phyloP scores from a whole-genome alignment of 2,888 invertebrate genomes.

The Leuctra nigra region DNA sequence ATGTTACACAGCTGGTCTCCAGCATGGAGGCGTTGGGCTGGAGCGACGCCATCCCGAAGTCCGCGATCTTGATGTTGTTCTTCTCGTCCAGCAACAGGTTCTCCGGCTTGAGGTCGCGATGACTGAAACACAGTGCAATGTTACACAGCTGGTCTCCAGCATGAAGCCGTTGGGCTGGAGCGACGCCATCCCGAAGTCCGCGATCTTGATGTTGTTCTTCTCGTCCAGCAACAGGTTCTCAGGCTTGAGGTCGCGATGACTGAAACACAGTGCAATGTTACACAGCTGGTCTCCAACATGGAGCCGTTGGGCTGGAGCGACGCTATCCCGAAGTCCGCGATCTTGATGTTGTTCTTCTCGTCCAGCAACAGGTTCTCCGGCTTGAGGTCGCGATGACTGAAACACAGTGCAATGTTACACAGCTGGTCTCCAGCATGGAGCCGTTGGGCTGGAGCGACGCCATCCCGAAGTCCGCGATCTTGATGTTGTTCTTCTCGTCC shows the following conservation, averaged over 20 bases:
- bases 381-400: conserved; percentile 97
- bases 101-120: conserved; percentile 89
- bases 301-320: conserved; percentile 97
- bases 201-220: conserved; percentile 98
- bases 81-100: conserved; percentile 61
- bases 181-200: conserved; percentile 99
- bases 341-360: conserved; percentile 97
- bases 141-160: conserved; percentile 98
- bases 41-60: conserved; percentile 99
- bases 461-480: conserved; percentile 99
- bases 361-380: conserved; percentile 52
- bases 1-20: conserved; percentile 98
- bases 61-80: conserved; percentile 98
- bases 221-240: conserved; percentile 52
- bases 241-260: conserved; percentile 96
- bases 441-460: conserved; percentile 98
- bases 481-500: conserved; percentile 96
- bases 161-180: conserved; percentile 97
- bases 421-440: conserved; percentile 96
- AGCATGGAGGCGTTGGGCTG: conserved; percentile 98
- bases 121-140: conserved; percentile 99
- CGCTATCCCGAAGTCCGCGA: conserved; percentile 99
- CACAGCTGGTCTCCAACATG: conserved; percentile 97
- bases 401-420: conserved; percentile 98
- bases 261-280: conserved; percentile 98